Conservation (phyloP, 2,113 vertebrate genomes). For the Echinops telfairi region DNA sequence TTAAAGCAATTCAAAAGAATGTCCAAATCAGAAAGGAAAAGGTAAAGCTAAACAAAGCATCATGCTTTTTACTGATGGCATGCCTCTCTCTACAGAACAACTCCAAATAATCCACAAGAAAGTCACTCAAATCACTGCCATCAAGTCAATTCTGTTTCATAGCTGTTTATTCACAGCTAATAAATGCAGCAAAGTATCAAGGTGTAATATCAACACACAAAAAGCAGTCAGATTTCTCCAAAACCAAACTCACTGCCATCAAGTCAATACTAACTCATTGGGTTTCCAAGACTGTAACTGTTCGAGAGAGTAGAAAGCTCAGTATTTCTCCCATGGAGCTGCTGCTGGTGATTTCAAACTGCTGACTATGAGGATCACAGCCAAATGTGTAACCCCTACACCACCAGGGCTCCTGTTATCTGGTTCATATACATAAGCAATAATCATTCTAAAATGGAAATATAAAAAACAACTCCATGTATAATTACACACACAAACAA, state of each 20-base stretch:
- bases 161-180: no score
- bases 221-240: no score
- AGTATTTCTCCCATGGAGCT: no score
- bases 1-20: neutral
- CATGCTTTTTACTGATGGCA: neutral
- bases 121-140: neutral
- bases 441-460: neutral
- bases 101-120: neutral
- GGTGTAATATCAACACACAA: neutral
- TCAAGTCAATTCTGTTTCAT: no score
- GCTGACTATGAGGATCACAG: no score
- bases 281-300: no score
- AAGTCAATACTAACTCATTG: no score
- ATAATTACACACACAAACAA: neutral
- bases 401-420: no score
- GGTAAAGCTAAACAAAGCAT: neutral
- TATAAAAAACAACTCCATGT: neutral
- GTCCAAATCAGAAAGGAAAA: constrained; percentile 26
- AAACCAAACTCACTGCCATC: no score
- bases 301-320: no score
- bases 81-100: neutral
- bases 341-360: no score
- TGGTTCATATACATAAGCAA: neutral
- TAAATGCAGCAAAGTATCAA: neutral
- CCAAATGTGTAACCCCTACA: no score